phyloP scores from a whole-genome alignment of 2,797 vertebrate genomes.

The Xyrichtys novacula region DNA sequence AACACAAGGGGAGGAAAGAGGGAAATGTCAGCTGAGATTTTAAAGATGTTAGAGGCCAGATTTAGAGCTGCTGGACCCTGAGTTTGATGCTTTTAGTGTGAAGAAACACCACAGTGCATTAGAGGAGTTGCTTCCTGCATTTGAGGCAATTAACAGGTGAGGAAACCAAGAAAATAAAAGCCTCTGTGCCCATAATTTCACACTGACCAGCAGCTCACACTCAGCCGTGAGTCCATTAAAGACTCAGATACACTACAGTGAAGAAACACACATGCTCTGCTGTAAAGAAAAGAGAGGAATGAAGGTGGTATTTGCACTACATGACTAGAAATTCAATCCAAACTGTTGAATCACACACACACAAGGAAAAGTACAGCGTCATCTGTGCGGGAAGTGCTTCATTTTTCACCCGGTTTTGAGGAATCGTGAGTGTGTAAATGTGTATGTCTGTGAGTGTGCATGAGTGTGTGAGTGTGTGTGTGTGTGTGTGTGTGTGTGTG shows the following conservation, averaged over 20 bases:
- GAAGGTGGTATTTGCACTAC: constrained; percentile 23
- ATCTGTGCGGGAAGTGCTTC: constrained; percentile 16
- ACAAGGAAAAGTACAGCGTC: constrained; percentile 33
- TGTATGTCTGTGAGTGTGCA: constrained; percentile 1
- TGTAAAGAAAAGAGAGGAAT: background rate
- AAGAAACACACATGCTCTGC: constrained; percentile 2
- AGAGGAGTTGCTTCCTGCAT: background rate
- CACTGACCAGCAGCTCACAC: constrained; percentile 27
- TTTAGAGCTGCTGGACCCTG: background rate
- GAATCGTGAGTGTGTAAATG: constrained; percentile 14
- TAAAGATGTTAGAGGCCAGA: background rate
- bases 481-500: constrained; percentile 1
- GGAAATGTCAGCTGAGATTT: background rate
- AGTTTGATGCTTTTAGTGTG: background rate
- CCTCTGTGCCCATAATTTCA: constrained; percentile 17
- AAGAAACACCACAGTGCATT: background rate
- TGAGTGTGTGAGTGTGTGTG: constrained; percentile 6
- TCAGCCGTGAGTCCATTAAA: constrained; percentile 19
- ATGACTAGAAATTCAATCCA: constrained; percentile 58
- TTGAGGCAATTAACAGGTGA: background rate
- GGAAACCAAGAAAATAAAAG: background rate
- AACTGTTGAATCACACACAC: constrained; percentile 65
- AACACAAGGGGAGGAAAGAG: background rate
- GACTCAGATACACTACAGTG: background rate
- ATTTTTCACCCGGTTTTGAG: constrained; percentile 29